Base-by-base conservation (phyloP, 1,140 invertebrate genomes). In the Sogatella furcifera region DNA sequence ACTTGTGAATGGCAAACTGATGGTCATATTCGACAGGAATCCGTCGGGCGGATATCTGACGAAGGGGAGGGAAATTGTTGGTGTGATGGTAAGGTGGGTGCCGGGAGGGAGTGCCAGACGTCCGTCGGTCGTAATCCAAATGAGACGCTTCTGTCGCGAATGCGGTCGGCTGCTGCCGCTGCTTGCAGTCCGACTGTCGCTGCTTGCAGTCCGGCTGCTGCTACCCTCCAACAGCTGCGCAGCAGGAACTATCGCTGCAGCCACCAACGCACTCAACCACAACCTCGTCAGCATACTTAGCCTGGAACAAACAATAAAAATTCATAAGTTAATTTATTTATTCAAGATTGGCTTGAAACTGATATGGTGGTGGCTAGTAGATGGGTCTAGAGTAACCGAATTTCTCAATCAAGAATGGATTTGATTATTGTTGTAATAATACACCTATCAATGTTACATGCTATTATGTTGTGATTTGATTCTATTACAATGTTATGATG, bases 1-100 rank as follows among this genome's bases (percentile, higher is more conserved):
- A 92, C 89, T 89, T 67, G 88, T 88, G 70, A 92, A 88, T n/a
- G 89, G 89, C 63, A 91, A 80, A 74, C 86, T 90, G 67, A 91
- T 82, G 22, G 88, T 85, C 76, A 92, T 79, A 69, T 91, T 91
- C 57, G 88, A 89, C 61, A 89, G 80, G 71, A 91, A 91, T 52
- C 89, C 89, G 68, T 86, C 82, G 1, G 88, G 88, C 19, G 88
- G 88, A 77, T 91, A 86, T 57, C 89, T 77, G 0, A 90, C 85
- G 67, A 92, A 84, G 11, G 89, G 89, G 74, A 92, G 77, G 3
- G 86, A 84, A 41, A 91, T 72, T 8, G 89, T 89, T 2, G 89
- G 89, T 2, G 87, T 85, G 55, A 92, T 84, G 22, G 85, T 81
- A 72, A 92, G 79, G 9, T 85, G 77, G 0, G 88, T 90, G 44